phyloP scores from a whole-genome alignment of 2,113 vertebrate species.

The Narcine bancroftii region DNA sequence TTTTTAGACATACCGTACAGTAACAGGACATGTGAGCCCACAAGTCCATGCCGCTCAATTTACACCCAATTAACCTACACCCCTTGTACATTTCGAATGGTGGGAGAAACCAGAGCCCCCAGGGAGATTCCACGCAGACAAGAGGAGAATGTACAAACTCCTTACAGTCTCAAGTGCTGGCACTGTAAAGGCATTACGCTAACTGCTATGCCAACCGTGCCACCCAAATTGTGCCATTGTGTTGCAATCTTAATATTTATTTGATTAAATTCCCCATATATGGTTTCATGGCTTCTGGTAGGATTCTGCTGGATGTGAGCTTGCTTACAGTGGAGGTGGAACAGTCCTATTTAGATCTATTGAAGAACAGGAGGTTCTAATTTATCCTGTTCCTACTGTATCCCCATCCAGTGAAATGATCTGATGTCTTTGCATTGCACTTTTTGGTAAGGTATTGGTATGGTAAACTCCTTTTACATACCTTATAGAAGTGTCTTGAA shows the following conservation, averaged over 20 bases:
- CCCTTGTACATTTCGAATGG: no score
- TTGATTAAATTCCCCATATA: neutral
- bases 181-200: no score
- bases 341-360: neutral
- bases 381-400: neutral
- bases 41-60: no score
- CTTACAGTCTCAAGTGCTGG: no score
- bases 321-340: neutral
- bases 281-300: neutral
- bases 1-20: no score
- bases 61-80: no score
- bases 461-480: neutral
- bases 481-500: neutral
- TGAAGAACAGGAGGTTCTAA: neutral
- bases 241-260: neutral
- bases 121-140: no score
- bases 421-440: neutral
- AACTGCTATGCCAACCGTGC: no score
- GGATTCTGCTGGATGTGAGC: neutral
- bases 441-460: neutral
- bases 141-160: no score
- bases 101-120: no score
- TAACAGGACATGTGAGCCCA: no score
- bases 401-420: neutral
- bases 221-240: neutral